These are phyloP conservation scores for Eupsilia transversa DNA, from an alignment of 2,888 invertebrate species.

Conservation along the genomic window DNA sequence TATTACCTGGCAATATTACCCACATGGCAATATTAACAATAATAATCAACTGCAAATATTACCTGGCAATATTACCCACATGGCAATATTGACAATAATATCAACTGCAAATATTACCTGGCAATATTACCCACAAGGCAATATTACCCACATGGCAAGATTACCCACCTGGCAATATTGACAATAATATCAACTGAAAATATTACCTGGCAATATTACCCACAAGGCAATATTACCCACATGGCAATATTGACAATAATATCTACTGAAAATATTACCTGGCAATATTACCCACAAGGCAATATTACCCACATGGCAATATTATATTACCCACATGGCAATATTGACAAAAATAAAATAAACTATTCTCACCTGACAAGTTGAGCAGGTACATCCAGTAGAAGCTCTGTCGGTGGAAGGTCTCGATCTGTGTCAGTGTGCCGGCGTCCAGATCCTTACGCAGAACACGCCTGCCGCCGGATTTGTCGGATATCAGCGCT, in stretches of 20 bases:
- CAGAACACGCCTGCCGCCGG: constrained; percentile 97
- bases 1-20: too few species aligned
- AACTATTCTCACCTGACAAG: constrained; percentile 91
- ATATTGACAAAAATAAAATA: too few species aligned
- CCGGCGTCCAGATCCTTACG: constrained; percentile 99
- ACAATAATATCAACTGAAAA: too few species aligned
- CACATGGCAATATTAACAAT: too few species aligned
- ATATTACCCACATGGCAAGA: neutral
- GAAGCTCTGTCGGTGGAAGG: constrained; percentile 98
- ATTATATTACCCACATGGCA: neutral
- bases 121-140: neutral
- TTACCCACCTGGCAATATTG: too few species aligned
- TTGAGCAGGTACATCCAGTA: constrained; percentile 98
- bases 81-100: too few species aligned
- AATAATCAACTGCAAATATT: too few species aligned
- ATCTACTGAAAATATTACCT: neutral
- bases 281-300: neutral
- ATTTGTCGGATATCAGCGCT: constrained; percentile 99
- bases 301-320: neutral
- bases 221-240: neutral
- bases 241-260: neutral
- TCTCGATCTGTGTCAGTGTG: constrained; percentile 97
- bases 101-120: too few species aligned
- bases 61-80: too few species aligned
- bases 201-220: neutral